Evolutionary conservation across 2,797 vertebrate genomes (phyloP).

Genomic region (Hydrophis major): DNA sequence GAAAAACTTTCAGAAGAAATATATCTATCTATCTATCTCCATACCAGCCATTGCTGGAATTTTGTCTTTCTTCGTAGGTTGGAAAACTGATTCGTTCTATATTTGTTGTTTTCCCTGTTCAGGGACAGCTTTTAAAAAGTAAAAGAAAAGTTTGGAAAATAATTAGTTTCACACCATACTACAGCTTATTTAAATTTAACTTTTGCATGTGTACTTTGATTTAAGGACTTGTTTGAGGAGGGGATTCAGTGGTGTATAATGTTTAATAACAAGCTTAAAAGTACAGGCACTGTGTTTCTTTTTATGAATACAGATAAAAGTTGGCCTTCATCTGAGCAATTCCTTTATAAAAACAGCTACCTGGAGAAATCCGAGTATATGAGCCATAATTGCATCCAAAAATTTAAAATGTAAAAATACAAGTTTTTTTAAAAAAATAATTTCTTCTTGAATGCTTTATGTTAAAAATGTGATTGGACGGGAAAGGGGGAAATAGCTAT

Average conservation of each 20-base stretch:
- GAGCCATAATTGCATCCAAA: not conserved
- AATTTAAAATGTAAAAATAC: constrained; percentile 5
- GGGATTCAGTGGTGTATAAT: not conserved
- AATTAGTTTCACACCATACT: constrained; percentile 44
- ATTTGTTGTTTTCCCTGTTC: constrained; percentile 40
- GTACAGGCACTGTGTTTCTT: not conserved
- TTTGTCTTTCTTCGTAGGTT: constrained; percentile 33
- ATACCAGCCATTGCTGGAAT: constrained; percentile 37
- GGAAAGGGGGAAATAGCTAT: not conserved
- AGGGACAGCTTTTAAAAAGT: constrained; percentile 41
- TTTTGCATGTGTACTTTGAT: not conserved
- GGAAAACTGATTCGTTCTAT: constrained; percentile 43
- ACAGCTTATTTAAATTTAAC: not conserved
- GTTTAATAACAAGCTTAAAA: constrained; percentile 10
- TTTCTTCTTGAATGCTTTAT: constrained; percentile 10
- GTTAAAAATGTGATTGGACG: constrained; percentile 2
- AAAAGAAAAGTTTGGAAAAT: constrained; percentile 7
- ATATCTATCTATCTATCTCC: too few species aligned
- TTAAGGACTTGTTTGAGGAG: not conserved
- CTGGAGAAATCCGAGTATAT: not conserved
- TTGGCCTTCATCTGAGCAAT: constrained; percentile 4
- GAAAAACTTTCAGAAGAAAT: constrained; percentile 27
- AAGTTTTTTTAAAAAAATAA: constrained; percentile 10
- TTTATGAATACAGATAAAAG: constrained; percentile 15
- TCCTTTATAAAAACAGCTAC: not conserved